Evolutionary conservation across 2,113 vertebrate species (phyloP).

Genomic region (Rhynchopsitta pachyrhyncha): DNA sequence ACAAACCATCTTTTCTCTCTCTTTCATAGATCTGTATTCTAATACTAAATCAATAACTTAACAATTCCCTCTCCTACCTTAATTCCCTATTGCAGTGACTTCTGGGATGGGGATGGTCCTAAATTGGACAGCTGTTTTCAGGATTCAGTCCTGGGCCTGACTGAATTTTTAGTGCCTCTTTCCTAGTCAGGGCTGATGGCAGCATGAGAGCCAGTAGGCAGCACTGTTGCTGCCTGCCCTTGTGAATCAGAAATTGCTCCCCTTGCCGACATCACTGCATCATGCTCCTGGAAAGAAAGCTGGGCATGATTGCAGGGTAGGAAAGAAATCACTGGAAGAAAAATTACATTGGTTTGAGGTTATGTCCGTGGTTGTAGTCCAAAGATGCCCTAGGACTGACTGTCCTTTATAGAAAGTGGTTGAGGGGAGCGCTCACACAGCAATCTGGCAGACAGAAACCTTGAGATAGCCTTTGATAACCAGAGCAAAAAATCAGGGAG

Average conservation of each 20-base stretch:
- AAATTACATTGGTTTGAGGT: slow-evolving; percentile 5
- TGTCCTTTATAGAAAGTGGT: neutral
- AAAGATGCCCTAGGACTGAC: slow-evolving; percentile 1
- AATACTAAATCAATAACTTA: neutral
- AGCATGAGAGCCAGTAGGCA: neutral
- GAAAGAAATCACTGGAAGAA: neutral
- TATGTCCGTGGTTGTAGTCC: neutral
- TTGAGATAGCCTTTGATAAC: slow-evolving; percentile 8
- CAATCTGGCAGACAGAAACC: neutral
- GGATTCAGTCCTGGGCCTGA: neutral
- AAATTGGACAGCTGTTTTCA: neutral
- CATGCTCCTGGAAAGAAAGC: slow-evolving; percentile 4
- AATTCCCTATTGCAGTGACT: neutral
- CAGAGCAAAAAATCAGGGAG: neutral
- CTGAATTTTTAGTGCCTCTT: neutral
- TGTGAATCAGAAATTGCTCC: neutral
- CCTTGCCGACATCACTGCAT: neutral
- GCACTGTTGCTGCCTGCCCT: neutral
- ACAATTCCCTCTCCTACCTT: neutral
- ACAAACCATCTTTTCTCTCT: neutral
- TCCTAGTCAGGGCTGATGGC: neutral
- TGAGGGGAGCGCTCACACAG: neutral
- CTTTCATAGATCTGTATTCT: neutral
- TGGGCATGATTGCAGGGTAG: slow-evolving; percentile 29
- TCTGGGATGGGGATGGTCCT: neutral